Conservation (phyloP, 1,140 invertebrate genomes). For the Drosophila athabasca region DNA sequence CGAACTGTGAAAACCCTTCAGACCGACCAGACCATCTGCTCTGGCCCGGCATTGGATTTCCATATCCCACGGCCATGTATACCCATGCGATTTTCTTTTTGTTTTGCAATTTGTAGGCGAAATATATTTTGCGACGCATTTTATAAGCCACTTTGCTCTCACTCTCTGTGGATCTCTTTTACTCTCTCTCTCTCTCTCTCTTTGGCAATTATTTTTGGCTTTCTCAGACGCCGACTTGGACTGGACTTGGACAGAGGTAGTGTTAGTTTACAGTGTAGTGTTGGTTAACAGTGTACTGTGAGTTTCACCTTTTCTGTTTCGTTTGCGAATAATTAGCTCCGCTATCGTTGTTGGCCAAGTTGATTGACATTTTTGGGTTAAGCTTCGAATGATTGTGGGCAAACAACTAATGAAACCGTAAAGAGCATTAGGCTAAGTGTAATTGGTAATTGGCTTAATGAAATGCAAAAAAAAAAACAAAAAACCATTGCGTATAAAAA, state of each 20-base stretch:
- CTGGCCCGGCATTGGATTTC: constrained; percentile 46
- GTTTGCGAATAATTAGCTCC: constrained; percentile 11
- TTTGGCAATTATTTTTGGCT: constrained; percentile 63
- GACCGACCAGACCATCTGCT: not conserved
- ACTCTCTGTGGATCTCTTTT: constrained; percentile 30
- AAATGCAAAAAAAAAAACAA: constrained; percentile 37
- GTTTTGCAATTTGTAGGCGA: constrained; percentile 50
- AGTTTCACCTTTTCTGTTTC: constrained; percentile 20
- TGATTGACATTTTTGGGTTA: constrained; percentile 56
- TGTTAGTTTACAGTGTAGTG: constrained; percentile 16
- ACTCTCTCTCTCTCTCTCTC: constrained; percentile 17
- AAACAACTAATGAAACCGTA: not conserved
- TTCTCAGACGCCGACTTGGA: constrained; percentile 28
- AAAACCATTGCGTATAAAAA: constrained; percentile 23
- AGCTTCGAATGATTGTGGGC: constrained; percentile 28
- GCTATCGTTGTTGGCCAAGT: constrained; percentile 1
- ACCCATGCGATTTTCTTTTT: constrained; percentile 34
- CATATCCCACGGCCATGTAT: constrained; percentile 18
- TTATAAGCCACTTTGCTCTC: constrained; percentile 42
- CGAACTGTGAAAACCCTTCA: constrained; percentile 5
- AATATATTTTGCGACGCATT: constrained; percentile 76
- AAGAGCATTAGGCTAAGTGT: constrained; percentile 9
- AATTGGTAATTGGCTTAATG: constrained; percentile 47
- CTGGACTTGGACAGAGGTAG: not conserved
- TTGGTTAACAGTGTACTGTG: constrained; percentile 37